Evolutionary conservation across 2,797 vertebrate species (phyloP).

Genomic region (Pitangus sulphuratus): DNA sequence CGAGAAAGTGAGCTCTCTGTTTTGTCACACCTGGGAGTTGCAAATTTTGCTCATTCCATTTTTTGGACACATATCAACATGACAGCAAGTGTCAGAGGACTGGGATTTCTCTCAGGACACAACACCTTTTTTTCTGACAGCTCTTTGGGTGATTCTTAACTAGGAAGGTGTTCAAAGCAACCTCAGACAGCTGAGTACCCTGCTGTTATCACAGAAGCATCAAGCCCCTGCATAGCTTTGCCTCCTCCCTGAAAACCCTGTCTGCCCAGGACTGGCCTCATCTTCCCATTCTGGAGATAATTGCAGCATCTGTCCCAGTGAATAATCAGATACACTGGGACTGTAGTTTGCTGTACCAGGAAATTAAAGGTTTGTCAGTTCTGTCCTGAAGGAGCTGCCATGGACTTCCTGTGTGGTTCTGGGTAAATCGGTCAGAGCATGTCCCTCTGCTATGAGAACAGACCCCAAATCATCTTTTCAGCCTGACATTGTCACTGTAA

Average conservation of each 20-base stretch:
- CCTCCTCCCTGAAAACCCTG: background rate
- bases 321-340: background rate
- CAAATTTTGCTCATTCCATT: conserved; percentile 21
- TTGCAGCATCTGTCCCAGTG: background rate
- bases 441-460: background rate
- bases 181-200: background rate
- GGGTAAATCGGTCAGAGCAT: background rate
- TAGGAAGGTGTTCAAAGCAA: background rate
- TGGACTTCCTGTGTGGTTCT: background rate
- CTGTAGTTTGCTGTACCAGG: background rate
- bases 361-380: background rate
- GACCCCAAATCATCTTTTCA: background rate
- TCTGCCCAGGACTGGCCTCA: background rate
- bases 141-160: conserved; percentile 7
- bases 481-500: background rate
- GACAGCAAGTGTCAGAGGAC: conserved; percentile 20
- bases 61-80: background rate
- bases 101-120: conserved; percentile 29
- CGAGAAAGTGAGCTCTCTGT: background rate
- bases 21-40: background rate
- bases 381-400: background rate
- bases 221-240: background rate
- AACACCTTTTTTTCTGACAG: background rate
- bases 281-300: background rate
- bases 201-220: background rate